Percentiles rank a stretch among this genome's conserved stretches.
phyloP scores from a whole-genome alignment of 2,797 vertebrate species.

The Chaenodraco wilsoni region DNA sequence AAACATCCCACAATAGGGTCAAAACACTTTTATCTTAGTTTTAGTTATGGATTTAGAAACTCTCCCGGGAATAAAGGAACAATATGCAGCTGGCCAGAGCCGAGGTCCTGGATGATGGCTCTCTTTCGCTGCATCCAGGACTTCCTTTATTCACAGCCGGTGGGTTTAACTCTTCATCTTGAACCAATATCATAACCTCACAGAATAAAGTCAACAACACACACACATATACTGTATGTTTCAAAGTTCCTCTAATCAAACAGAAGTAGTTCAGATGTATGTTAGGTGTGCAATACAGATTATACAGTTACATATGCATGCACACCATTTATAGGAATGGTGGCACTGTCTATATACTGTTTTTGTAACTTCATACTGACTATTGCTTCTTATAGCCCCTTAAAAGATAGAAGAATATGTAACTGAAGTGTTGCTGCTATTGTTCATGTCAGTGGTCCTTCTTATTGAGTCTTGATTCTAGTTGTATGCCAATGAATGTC shows the following conservation, averaged over 20 bases:
- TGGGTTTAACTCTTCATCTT: conserved; percentile 54
- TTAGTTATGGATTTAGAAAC: conserved; percentile 73
- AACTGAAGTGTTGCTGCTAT: too few relatives aligned
- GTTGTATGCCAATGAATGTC: too few relatives aligned
- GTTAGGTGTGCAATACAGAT: neutral
- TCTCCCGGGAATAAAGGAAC: conserved; percentile 69
- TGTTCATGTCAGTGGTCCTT: too few relatives aligned
- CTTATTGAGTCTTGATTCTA: too few relatives aligned
- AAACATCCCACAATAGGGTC: conserved; percentile 75
- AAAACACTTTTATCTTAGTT: conserved; percentile 79
- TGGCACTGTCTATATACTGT: neutral
- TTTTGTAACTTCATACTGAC: neutral
- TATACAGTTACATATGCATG: neutral
- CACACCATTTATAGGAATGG: conserved; percentile 1
- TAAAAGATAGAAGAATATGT: too few relatives aligned
- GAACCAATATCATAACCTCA: conserved; percentile 51
- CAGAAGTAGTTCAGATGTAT: neutral
- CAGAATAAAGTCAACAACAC: conserved; percentile 25
- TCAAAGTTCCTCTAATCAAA: neutral
- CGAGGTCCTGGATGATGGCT: conserved; percentile 44
- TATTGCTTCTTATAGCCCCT: too few relatives aligned
- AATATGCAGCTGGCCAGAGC: conserved; percentile 68
- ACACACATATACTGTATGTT: conserved; percentile 1
- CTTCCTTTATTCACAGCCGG: conserved; percentile 65
- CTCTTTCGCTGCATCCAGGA: conserved; percentile 49